A percentile compares a stretch with the other conserved stretches of the same genome.
Evolutionary conservation across 2,888 invertebrate species (phyloP).

Genomic region (Apotomis turbidana): DNA sequence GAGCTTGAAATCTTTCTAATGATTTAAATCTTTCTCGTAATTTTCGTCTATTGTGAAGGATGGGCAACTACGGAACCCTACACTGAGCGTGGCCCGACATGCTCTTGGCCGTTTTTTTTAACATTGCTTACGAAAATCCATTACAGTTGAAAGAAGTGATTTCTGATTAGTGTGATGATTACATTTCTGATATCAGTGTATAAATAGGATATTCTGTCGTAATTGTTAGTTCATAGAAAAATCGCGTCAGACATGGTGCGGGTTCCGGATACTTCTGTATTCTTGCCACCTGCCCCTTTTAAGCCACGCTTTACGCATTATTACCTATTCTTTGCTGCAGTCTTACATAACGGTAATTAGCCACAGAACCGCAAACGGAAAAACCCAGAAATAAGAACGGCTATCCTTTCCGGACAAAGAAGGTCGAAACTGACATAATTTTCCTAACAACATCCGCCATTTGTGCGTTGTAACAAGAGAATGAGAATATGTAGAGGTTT

Average conservation of each 20-base stretch:
- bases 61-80: too few species aligned
- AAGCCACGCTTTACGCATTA: background rate
- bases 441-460: background rate
- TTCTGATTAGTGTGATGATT: too few species aligned
- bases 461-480: background rate
- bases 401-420: slow-evolving; percentile 5
- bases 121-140: too few species aligned
- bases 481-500: background rate
- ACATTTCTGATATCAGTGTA: too few species aligned
- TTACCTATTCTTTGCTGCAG: slow-evolving; percentile 4
- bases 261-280: background rate
- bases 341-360: slow-evolving; percentile 14
- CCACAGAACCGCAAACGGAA: slow-evolving; percentile 13
- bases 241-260: background rate
- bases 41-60: too few species aligned
- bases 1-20: too few species aligned
- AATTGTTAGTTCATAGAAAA: too few species aligned
- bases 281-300: background rate
- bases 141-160: too few species aligned
- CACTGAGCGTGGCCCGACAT: too few species aligned
- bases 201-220: too few species aligned
- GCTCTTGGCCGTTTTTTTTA: too few species aligned
- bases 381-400: slow-evolving; percentile 20
- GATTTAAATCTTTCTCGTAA: too few species aligned
- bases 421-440: background rate